Conservation (phyloP, 2,888 invertebrate genomes). For the Sarcophaga rosellei region DNA sequence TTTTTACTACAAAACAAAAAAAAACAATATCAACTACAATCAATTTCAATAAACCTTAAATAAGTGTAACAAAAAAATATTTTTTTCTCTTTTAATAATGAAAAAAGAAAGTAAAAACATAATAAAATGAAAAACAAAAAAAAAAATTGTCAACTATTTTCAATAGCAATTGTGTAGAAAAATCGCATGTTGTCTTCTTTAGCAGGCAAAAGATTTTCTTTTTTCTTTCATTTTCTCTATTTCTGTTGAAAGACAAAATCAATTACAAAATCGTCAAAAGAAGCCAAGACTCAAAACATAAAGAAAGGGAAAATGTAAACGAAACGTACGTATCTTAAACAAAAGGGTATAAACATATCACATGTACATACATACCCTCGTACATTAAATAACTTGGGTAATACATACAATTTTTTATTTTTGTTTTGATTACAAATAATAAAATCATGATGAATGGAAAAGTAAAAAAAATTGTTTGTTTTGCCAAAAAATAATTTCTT, state of each 20-base stretch:
- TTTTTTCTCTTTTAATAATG: neutral
- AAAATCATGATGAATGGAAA: constrained; percentile 19
- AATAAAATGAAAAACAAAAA: constrained; percentile 9
- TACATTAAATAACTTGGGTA: constrained; percentile 46
- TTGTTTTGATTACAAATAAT: neutral
- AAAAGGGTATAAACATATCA: constrained; percentile 8
- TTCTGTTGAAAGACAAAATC: constrained; percentile 39
- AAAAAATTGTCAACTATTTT: constrained; percentile 53
- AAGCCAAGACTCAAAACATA: neutral
- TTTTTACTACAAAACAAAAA: constrained; percentile 15
- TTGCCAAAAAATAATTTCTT: constrained; percentile 35
- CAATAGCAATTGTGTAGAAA: constrained; percentile 38
- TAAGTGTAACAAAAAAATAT: constrained; percentile 2
- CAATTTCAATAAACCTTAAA: constrained; percentile 1
- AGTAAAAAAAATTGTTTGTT: constrained; percentile 18
- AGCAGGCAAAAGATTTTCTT: constrained; percentile 47
- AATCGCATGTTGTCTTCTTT: constrained; percentile 46
- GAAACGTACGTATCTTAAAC: constrained; percentile 14
- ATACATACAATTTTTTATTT: neutral
- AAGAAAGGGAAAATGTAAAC: constrained; percentile 45
- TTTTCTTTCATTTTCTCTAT: constrained; percentile 9
- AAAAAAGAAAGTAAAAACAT: constrained; percentile 48
- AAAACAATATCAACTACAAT: neutral
- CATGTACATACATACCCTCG: neutral
- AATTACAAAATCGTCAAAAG: constrained; percentile 63